phyloP scores from a whole-genome alignment of 2,797 vertebrate species.

The Crax fasciolata region DNA sequence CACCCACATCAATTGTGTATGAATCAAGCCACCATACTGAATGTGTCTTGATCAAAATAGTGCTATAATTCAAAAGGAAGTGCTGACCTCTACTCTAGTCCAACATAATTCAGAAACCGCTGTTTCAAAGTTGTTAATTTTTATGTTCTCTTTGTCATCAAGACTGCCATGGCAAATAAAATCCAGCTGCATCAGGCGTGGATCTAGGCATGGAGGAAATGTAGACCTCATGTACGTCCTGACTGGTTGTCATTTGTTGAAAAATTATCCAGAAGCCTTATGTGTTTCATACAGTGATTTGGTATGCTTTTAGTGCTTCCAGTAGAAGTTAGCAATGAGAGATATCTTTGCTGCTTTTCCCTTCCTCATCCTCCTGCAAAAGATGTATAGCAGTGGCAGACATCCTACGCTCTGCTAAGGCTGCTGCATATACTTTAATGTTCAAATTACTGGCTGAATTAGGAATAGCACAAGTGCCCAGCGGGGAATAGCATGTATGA shows the following conservation, averaged over 20 bases:
- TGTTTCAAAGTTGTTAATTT: not conserved
- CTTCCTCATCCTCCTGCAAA: not conserved
- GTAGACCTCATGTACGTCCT: not conserved
- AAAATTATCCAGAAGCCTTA: not conserved
- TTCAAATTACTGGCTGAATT: not conserved
- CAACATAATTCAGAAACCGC: not conserved
- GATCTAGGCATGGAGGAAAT: not conserved
- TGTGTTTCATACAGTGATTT: not conserved
- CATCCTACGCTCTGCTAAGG: not conserved
- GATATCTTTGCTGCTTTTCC: not conserved
- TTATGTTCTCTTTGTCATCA: not conserved
- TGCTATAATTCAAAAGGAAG: not conserved
- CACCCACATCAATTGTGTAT: constrained; percentile 22
- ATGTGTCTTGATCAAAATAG: not conserved
- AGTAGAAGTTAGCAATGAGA: not conserved
- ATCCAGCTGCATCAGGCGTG: not conserved
- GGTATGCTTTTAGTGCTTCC: not conserved
- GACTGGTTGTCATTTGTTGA: not conserved
- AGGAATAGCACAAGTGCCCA: not conserved
- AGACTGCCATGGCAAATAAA: not conserved
- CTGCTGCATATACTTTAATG: not conserved
- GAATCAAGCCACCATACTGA: constrained; percentile 11
- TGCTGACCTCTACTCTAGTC: not conserved
- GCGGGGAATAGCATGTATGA: not conserved
- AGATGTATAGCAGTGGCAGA: not conserved